A percentile compares a stretch with the other conserved stretches of the same genome.
Conservation (phyloP, 2,888 invertebrate species). For the Drepanosiphum platanoidis region DNA sequence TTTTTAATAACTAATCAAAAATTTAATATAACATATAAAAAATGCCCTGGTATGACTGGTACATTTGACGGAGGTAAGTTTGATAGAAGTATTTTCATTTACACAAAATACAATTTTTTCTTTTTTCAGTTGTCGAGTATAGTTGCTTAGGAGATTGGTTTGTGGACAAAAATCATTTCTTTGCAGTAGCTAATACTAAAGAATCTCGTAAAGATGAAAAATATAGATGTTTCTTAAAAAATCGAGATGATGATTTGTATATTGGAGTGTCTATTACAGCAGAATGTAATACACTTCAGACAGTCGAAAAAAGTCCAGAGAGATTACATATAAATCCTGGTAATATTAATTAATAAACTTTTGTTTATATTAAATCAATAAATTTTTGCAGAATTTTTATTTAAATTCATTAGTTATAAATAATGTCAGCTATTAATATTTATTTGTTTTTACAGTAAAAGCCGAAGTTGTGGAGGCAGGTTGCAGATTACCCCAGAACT, state of each 20-base stretch:
- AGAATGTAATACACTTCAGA: conserved; percentile 90
- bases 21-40: conserved; percentile 92
- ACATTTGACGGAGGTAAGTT: conserved; percentile 82
- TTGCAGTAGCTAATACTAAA: conserved; percentile 96
- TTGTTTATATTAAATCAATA: conserved; percentile 8
- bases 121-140: conserved; percentile 79
- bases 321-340: conserved; percentile 87
- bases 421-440: conserved; percentile 30
- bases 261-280: conserved; percentile 93
- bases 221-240: conserved; percentile 92
- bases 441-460: conserved; percentile 70
- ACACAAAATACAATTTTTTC: background rate
- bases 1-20: conserved; percentile 96
- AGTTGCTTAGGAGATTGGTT: conserved; percentile 96
- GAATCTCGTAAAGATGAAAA: conserved; percentile 95
- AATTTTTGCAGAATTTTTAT: too few species aligned
- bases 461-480: conserved; percentile 90
- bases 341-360: conserved; percentile 65
- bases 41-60: conserved; percentile 88
- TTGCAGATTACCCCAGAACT: conserved; percentile 92
- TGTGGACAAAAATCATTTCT: conserved; percentile 93
- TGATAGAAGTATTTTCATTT: background rate
- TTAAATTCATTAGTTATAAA: too few species aligned
- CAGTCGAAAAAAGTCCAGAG: conserved; percentile 92
- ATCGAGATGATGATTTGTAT: conserved; percentile 91